A percentile compares a stretch with the other conserved stretches of the same genome.
Conservation (phyloP, 2,888 invertebrate genomes). For the Neelides folsomi region DNA sequence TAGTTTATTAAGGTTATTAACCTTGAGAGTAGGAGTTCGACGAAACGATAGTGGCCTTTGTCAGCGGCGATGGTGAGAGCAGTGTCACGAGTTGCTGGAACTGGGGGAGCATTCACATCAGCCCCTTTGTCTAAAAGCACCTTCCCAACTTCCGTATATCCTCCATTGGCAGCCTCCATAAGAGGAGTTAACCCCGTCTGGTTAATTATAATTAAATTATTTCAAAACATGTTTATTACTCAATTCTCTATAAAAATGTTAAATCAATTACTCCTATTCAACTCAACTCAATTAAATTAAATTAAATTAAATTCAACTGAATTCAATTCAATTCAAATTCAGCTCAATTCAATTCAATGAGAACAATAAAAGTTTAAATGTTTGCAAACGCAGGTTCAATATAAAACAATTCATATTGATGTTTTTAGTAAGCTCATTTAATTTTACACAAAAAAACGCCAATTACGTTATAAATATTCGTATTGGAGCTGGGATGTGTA, state of each 20-base stretch:
- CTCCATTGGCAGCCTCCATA: slow-evolving; percentile 99
- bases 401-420: not conserved
- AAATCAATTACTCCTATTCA: too few species aligned
- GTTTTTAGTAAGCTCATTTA: too few species aligned
- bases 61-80: slow-evolving; percentile 99
- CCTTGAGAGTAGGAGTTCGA: slow-evolving; percentile 62
- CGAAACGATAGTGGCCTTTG: slow-evolving; percentile 92
- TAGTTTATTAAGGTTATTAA: slow-evolving; percentile 35
- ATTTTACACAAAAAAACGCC: too few species aligned
- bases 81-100: slow-evolving; percentile 93
- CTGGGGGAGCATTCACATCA: slow-evolving; percentile 96
- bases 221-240: too few species aligned
- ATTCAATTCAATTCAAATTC: too few species aligned
- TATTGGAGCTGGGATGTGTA: not conserved
- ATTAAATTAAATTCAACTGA: too few species aligned
- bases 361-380: not conserved
- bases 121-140: slow-evolving; percentile 92
- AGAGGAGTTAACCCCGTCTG: slow-evolving; percentile 92
- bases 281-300: too few species aligned
- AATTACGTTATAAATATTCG: too few species aligned
- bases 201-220: too few species aligned
- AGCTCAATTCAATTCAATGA: too few species aligned
- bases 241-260: too few species aligned
- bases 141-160: slow-evolving; percentile 94
- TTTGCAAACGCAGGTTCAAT: not conserved